Percentiles rank a stretch among this genome's conserved stretches.
Evolutionary conservation across 2,888 invertebrate genomes (phyloP).

Genomic region (Trissolcus japonicus): DNA sequence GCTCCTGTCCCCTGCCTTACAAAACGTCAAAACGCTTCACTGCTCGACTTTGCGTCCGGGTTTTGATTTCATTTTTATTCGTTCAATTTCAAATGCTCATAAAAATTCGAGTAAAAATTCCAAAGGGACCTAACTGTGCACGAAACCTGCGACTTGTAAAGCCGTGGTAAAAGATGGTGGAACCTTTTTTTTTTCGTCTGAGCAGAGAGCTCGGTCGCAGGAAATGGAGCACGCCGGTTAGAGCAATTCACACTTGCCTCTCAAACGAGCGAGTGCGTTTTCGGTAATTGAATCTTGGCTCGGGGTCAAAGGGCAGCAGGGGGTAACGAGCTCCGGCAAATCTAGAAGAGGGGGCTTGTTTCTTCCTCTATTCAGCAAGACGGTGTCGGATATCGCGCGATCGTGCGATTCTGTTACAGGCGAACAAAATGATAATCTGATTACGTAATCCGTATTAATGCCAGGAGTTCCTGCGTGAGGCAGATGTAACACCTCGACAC

Average conservation of each 20-base stretch:
- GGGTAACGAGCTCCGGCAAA: conserved; percentile 12
- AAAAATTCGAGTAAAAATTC: too few relatives aligned
- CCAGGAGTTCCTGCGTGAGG: conserved; percentile 18
- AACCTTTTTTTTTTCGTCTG: too few relatives aligned
- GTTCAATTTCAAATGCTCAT: too few relatives aligned
- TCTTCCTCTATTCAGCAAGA: neutral
- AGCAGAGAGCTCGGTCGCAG: too few relatives aligned
- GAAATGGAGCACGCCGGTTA: conserved; percentile 8
- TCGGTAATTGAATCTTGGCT: conserved; percentile 1
- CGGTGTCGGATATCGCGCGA: conserved; percentile 12
- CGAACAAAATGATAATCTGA: conserved; percentile 41
- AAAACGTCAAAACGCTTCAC: too few relatives aligned
- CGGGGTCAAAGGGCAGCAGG: conserved; percentile 6
- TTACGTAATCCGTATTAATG: conserved; percentile 42
- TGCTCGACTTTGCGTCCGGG: too few relatives aligned
- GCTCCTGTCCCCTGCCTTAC: too few relatives aligned
- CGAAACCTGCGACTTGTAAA: too few relatives aligned
- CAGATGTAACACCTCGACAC: conserved; percentile 1
- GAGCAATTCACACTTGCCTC: conserved; percentile 5
- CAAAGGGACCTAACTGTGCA: too few relatives aligned
- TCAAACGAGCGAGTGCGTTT: neutral
- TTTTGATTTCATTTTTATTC: too few relatives aligned
- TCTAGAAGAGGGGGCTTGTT: neutral
- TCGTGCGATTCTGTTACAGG: conserved; percentile 21
- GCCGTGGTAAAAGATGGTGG: too few relatives aligned